Conservation (phyloP, 2,797 vertebrate genomes). For the Crotalus adamanteus region DNA sequence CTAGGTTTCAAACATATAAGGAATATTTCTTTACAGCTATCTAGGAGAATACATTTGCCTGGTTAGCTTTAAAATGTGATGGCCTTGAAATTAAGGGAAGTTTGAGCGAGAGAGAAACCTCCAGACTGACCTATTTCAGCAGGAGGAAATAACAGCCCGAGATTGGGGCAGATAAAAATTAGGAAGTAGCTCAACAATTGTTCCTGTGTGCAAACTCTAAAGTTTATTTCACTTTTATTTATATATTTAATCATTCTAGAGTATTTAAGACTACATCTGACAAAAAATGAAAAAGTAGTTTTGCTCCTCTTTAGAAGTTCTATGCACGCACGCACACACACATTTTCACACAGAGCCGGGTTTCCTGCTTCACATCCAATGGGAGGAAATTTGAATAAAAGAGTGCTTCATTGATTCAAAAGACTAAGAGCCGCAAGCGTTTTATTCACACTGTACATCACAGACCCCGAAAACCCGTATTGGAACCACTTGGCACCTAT, state of each 20-base stretch:
- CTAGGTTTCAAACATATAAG: fast-evolving
- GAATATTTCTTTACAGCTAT: neutral
- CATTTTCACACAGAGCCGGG: constrained; percentile 63
- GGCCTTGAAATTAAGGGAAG: neutral
- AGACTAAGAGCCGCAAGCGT: constrained; percentile 75
- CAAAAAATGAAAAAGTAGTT: constrained; percentile 72
- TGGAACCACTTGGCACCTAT: constrained; percentile 71
- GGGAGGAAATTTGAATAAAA: constrained; percentile 74
- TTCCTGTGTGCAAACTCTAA: constrained; percentile 74
- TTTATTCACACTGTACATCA: constrained; percentile 80
- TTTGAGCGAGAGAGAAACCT: too few relatives aligned
- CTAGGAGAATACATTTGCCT: fast-evolving
- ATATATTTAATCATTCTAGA: constrained; percentile 82
- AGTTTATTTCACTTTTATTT: constrained; percentile 81
- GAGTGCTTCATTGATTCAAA: constrained; percentile 79
- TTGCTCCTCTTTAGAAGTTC: constrained; percentile 69
- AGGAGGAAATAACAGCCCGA: fast-evolving
- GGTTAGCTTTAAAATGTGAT: fast-evolving
- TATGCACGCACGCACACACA: neutral
- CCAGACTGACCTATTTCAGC: neutral
- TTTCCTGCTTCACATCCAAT: constrained; percentile 77
- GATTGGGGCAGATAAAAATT: constrained; percentile 13
- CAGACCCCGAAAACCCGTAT: constrained; percentile 70
- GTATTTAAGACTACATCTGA: constrained; percentile 79
- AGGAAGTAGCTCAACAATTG: constrained; percentile 60